These are phyloP conservation scores for Buceros bicornis DNA, from an alignment of 2,797 vertebrate genomes.

Conservation along the genomic window DNA sequence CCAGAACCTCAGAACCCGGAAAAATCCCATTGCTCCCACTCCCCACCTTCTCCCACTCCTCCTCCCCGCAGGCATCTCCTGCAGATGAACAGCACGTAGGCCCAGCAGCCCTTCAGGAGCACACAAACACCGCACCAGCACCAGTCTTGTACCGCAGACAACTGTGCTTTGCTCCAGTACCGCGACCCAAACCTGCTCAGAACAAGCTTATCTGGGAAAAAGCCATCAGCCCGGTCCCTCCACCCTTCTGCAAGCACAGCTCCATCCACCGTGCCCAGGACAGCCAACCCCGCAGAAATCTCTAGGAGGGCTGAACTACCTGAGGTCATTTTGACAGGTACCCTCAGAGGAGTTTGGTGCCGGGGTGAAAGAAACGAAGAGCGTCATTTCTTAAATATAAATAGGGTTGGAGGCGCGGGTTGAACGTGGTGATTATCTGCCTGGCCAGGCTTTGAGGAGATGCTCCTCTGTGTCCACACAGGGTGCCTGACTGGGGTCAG, in stretches of 20 bases:
- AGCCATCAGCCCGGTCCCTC: accelerated
- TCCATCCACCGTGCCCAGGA: no score
- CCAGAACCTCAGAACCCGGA: accelerated
- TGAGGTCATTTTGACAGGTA: no score
- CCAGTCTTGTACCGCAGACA: background rate
- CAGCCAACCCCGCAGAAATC: background rate
- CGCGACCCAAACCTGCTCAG: accelerated
- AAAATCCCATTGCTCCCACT: background rate
- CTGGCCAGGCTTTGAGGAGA: background rate
- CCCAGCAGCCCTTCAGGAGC: background rate
- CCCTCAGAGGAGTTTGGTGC: background rate
- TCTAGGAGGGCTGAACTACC: background rate
- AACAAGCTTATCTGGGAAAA: background rate
- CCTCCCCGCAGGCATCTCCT: background rate
- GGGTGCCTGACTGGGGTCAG: no score
- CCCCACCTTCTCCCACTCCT: background rate
- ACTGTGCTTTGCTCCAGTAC: accelerated
- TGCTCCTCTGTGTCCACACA: background rate
- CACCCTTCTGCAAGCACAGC: background rate
- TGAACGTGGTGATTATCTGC: background rate
- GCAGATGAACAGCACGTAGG: background rate
- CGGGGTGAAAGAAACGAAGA: background rate
- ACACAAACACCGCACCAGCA: accelerated
- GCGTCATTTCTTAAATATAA: background rate
- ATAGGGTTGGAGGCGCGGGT: background rate